Conservation (phyloP, 2,888 invertebrate genomes). For the Polydrusus tereticollis region DNA sequence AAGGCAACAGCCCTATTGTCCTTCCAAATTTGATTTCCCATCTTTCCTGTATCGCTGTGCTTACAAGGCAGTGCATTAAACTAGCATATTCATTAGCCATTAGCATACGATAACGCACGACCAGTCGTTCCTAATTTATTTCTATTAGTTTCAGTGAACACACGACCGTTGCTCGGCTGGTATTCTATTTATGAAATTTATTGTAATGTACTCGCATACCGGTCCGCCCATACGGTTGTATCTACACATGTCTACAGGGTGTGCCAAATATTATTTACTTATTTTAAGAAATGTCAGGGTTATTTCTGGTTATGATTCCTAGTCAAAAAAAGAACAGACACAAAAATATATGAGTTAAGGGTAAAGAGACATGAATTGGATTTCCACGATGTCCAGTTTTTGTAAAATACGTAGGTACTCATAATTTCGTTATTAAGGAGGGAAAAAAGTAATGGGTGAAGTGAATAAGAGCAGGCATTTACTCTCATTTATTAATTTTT, state of each 20-base stretch:
- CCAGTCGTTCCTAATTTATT: constrained; percentile 48
- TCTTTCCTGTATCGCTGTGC: constrained; percentile 1
- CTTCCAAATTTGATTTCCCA: not conserved
- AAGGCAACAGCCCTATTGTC: not conserved
- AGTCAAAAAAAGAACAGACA: no score
- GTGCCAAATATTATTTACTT: not conserved
- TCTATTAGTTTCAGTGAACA: constrained; percentile 50
- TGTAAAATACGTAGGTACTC: no score
- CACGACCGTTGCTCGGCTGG: constrained; percentile 43
- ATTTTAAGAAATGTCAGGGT: not conserved
- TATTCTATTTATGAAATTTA: constrained; percentile 52
- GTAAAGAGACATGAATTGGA: no score
- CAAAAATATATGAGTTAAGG: no score
- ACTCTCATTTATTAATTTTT: no score
- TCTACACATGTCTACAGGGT: constrained; percentile 15
- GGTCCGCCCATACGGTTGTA: constrained; percentile 48
- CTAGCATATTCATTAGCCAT: constrained; percentile 51
- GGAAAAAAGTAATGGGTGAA: no score
- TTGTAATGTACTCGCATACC: constrained; percentile 49
- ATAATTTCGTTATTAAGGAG: no score
- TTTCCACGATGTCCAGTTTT: no score
- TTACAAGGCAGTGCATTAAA: constrained; percentile 22
- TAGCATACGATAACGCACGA: constrained; percentile 49
- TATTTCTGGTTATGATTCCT: no score
- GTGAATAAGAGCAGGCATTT: no score